Base-by-base conservation (phyloP, 2,888 invertebrate genomes). In the Drosophila seclusa region DNA sequence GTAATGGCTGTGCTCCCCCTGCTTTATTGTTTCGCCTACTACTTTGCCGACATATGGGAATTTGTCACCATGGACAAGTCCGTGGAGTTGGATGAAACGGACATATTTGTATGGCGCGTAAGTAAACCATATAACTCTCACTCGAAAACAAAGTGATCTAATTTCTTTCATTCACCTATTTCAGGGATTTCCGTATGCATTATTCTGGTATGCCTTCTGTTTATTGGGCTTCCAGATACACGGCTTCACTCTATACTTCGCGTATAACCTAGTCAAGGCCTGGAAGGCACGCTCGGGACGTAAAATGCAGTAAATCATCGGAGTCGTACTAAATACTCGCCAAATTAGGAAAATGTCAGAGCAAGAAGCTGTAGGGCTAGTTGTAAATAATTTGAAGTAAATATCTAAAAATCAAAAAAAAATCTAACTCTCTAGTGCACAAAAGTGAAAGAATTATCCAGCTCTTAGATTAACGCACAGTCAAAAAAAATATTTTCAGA, bases 151-250 rank as follows among this genome's bases (percentile, higher is more conserved):
- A 8, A 0, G 1, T 11, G 2, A 42, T 42, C 21, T 6, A 0
- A 2, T 32, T 58, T 52, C 18, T 0, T 38, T 8, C 0, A 24
- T 45, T 11, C 2, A 24, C 21, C 5, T 31, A 11, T 73, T 73
- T 52, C n/a, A 98, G 97, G 97, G 96, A 21, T 96, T 97, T 92
- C 98, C 99, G 0, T 97, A 98, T 91, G 98, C 98, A 21, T 94
- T 98, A 32, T 94, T 99, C 72, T 98, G 98, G 98, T 98, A 97
- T 92, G 96, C 96, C 70, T 99, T 98, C 93, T 95, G 98, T 76
- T 94, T 97, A 53, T 94, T 97, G 16, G 97, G 97, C 8, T 94
- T 97, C 48, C 99, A 99, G 94, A 96, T 99, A 60, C 98, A 98
- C 92, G 94, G 95, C 78, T 97, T 98, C 93, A 97, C 98, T 61